A percentile compares a stretch with the other conserved stretches of the same genome.
phyloP scores from a whole-genome alignment of 2,113 vertebrate species.

The Peromyscus californicus region DNA sequence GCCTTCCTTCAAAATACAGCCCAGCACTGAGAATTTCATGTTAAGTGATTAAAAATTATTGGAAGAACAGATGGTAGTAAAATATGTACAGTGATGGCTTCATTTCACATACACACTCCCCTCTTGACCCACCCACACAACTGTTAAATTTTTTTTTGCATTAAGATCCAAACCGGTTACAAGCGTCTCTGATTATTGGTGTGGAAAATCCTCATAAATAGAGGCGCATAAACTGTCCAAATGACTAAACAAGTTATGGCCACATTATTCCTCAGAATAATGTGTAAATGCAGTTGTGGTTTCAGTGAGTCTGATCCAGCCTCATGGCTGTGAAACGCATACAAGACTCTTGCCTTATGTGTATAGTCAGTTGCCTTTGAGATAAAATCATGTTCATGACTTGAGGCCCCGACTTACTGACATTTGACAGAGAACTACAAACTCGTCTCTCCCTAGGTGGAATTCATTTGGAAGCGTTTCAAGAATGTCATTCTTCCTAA shows the following conservation, averaged over 20 bases:
- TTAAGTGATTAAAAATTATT: constrained; percentile 78
- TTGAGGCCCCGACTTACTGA: constrained; percentile 36
- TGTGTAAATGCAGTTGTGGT: constrained; percentile 52
- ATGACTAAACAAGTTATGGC: constrained; percentile 65
- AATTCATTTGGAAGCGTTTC: constrained; percentile 68
- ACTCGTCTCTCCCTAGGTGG: constrained; percentile 64
- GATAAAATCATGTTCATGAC: constrained; percentile 45
- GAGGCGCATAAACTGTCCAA: constrained; percentile 51
- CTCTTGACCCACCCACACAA: constrained; percentile 83
- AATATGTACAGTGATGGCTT: constrained; percentile 75
- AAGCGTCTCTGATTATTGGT: constrained; percentile 68
- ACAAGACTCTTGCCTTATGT: background rate
- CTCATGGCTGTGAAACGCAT: background rate
- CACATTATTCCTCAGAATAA: constrained; percentile 54
- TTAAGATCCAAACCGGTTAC: constrained; percentile 65
- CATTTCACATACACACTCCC: constrained; percentile 73
- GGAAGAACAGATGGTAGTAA: constrained; percentile 82
- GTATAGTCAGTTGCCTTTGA: background rate
- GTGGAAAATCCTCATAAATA: constrained; percentile 75
- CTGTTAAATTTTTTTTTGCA: constrained; percentile 75
- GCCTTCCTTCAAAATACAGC: constrained; percentile 58
- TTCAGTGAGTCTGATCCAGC: background rate
- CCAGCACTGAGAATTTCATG: constrained; percentile 56
- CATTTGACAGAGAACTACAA: constrained; percentile 77
- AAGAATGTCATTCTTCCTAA: constrained; percentile 77